Conservation (phyloP, 92 coral and sea anemone genomes). For the Pocillopora grandis region DNA sequence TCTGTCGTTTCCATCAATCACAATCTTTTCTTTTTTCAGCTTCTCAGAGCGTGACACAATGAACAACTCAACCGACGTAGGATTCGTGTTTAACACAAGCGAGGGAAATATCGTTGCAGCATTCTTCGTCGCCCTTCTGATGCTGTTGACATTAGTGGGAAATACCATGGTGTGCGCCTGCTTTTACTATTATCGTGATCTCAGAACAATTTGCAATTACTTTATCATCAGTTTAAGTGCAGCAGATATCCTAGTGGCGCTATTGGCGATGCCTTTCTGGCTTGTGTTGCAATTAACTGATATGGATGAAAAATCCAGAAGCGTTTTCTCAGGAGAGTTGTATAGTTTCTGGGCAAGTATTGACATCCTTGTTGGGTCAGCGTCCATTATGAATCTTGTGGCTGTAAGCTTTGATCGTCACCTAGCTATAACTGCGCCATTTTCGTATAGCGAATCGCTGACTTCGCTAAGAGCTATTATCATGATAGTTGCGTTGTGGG, state of each 20-base stretch:
- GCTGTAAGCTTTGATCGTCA: conserved; percentile 96
- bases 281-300: conserved; percentile 67
- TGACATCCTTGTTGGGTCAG: conserved; percentile 83
- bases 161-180: conserved; percentile 83
- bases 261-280: conserved; percentile 94
- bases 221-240: conserved; percentile 92
- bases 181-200: conserved; percentile 73
- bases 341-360: conserved; percentile 71
- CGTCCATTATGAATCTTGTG: conserved; percentile 88
- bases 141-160: conserved; percentile 73
- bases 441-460: conserved; percentile 67
- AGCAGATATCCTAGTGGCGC: conserved; percentile 86
- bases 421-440: conserved; percentile 91
- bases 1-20: not conserved
- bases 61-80: conserved; percentile 38
- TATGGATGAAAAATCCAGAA: conserved; percentile 46
- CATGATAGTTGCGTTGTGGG: conserved; percentile 77
- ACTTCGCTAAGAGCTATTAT: conserved; percentile 75
- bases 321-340: conserved; percentile 35
- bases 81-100: conserved; percentile 46
- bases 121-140: conserved; percentile 79
- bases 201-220: conserved; percentile 88
- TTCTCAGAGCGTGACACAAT: conserved; percentile 3
- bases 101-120: conserved; percentile 72
- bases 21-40: too few species aligned